Evolutionary conservation across 2,888 invertebrate genomes (phyloP), one percentile per base, ranked within the genome.

Genomic region (Pemphredon lugubris): DNA sequence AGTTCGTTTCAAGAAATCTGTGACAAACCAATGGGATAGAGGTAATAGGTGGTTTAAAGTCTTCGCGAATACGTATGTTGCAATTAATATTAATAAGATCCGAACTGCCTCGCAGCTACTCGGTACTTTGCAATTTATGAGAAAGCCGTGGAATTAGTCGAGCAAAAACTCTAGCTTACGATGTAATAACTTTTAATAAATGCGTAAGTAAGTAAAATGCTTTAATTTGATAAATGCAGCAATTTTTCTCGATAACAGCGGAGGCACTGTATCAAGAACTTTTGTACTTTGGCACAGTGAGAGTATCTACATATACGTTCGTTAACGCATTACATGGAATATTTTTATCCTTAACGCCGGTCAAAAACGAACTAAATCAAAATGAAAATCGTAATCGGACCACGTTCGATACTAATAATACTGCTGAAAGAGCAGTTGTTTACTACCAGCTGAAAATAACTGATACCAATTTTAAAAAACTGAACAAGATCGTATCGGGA

Each of bases 341-440:
- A 23, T 34, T 54, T 23, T 57, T 57, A 57, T 57, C 57, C n/a
- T 7, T 7, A 34, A 37, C 57, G 37, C 45, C 34, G 45, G 45
- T 45, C 45, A 57, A 14, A 16, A 45, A 45, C 57, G 34, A 14
- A 20, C 34, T 45, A 57, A 34, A 44, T 57, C 23, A 9, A 13
- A 45, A 32, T 9, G 26, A 39, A 23, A 7, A 57, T 57, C 34
- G 26, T 18, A 42, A 55, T 55, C 30, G 42, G 11, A 20, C 18
- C 30, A 9, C 13, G 18, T 26, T 13, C 23, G 18, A 30, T 30
- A 34, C n/a, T n/a, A n/a, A n/a, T n/a, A n/a, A n/a, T n/a, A n/a
- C n/a, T n/a, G n/a, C n/a, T n/a, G n/a, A n/a, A n/a, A n/a, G n/a
- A n/a, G n/a, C n/a, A n/a, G n/a, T n/a, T n/a, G n/a, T n/a, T n/a